Percentiles rank a stretch among this genome's conserved stretches.
Evolutionary conservation across 2,113 vertebrate genomes (phyloP).

Genomic region (Manacus vitellinus): DNA sequence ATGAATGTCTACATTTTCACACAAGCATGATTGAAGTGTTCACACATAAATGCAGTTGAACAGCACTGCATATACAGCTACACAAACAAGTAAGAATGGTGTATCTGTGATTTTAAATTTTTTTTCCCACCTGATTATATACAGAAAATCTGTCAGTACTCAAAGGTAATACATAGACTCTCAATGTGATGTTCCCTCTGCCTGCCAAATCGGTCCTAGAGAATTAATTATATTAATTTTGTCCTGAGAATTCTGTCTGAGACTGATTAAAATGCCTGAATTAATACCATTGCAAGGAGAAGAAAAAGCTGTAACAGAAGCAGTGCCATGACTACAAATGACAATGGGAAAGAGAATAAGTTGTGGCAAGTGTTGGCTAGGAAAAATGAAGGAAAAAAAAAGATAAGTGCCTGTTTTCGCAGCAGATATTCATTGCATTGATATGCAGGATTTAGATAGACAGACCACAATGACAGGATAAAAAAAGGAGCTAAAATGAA

Average conservation of each 20-base stretch:
- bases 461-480: not conserved
- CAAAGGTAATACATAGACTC: not conserved
- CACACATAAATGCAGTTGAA: not conserved
- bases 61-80: not conserved
- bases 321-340: conserved; percentile 15
- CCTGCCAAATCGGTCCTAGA: conserved; percentile 7
- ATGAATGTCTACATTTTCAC: not conserved
- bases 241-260: conserved; percentile 29
- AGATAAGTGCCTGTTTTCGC: not conserved
- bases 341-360: not conserved
- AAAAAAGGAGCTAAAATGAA: not conserved
- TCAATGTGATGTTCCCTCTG: not conserved
- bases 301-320: conserved; percentile 1
- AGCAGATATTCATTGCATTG: not conserved
- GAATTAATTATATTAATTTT: conserved; percentile 44
- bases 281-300: conserved; percentile 21
- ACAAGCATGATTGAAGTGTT: not conserved
- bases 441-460: not conserved
- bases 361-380: not conserved
- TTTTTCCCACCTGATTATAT: not conserved
- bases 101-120: not conserved
- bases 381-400: not conserved
- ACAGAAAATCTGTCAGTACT: not conserved
- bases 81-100: not conserved
- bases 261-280: conserved; percentile 45